Conservation (phyloP, 1,140 invertebrate species). For the Drosophila azteca region DNA sequence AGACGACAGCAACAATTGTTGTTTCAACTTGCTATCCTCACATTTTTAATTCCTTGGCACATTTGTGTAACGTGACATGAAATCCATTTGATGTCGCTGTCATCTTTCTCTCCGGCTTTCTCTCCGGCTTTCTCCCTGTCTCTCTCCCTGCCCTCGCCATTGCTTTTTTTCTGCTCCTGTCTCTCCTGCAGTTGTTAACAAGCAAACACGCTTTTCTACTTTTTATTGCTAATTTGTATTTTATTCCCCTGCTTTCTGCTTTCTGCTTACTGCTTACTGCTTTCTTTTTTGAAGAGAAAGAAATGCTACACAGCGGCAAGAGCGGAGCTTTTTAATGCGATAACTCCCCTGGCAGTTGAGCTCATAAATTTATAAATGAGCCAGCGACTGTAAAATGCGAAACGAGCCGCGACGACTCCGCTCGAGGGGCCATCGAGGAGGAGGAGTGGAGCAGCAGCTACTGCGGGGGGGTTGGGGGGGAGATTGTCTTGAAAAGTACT, state of each 20-base stretch:
- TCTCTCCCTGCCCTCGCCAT: background rate
- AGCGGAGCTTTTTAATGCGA: constrained; percentile 75
- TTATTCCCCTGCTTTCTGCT: constrained; percentile 57
- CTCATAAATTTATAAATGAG: constrained; percentile 82
- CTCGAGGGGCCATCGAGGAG: background rate
- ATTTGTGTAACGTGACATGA: constrained; percentile 82
- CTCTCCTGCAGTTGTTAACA: constrained; percentile 74
- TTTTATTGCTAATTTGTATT: constrained; percentile 82
- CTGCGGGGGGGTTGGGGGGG: constrained; percentile 23
- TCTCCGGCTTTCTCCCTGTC: background rate
- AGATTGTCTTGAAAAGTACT: constrained; percentile 69
- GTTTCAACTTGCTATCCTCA: constrained; percentile 59
- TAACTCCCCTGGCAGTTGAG: constrained; percentile 81
- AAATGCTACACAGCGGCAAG: constrained; percentile 12
- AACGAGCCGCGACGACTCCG: constrained; percentile 72
- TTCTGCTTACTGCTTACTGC: constrained; percentile 18
- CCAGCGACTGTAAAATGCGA: constrained; percentile 78
- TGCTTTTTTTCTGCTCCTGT: background rate
- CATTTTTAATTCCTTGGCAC: constrained; percentile 81
- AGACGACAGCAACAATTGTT: constrained; percentile 69
- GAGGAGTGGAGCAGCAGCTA: background rate
- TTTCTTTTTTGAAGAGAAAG: constrained; percentile 49
- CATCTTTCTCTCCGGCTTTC: constrained; percentile 27
- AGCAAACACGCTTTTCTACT: constrained; percentile 82
- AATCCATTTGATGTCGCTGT: constrained; percentile 79